Conservation (phyloP, 2,888 invertebrate species). For the Cephalotes varians region DNA sequence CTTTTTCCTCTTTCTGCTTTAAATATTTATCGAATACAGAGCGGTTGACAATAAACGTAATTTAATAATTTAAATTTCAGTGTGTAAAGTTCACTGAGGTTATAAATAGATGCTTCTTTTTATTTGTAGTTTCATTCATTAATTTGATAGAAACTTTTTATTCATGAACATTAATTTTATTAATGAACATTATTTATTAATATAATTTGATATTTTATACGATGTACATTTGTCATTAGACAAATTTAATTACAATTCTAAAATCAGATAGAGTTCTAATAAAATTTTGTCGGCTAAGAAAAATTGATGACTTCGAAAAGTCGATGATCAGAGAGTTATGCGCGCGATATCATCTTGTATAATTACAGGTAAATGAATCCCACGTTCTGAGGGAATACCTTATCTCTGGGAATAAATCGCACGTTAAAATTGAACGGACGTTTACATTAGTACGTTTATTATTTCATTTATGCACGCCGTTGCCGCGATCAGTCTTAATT, state of each 20-base stretch:
- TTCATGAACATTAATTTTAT: background rate
- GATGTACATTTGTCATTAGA: background rate
- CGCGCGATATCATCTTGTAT: constrained; percentile 2
- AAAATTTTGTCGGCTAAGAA: background rate
- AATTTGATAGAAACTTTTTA: background rate
- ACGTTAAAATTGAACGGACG: constrained; percentile 50
- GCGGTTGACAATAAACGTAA: background rate
- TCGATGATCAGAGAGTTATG: background rate
- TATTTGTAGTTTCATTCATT: background rate
- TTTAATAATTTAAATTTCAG: background rate
- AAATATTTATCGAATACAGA: background rate
- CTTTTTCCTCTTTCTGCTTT: background rate
- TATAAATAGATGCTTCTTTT: background rate
- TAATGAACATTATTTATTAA: background rate
- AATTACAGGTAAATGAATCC: constrained; percentile 20
- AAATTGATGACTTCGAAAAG: background rate
- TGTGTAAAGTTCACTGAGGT: too few species aligned
- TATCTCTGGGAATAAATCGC: constrained; percentile 48
- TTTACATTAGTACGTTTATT: constrained; percentile 47
- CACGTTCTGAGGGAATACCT: constrained; percentile 12
- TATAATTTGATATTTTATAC: background rate
- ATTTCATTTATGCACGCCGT: constrained; percentile 22
- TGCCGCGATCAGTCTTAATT: constrained; percentile 54
- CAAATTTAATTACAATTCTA: too few species aligned
- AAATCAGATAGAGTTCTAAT: background rate